Conservation (phyloP, 2,797 vertebrate species). For the Micropoecilia bifurca region DNA sequence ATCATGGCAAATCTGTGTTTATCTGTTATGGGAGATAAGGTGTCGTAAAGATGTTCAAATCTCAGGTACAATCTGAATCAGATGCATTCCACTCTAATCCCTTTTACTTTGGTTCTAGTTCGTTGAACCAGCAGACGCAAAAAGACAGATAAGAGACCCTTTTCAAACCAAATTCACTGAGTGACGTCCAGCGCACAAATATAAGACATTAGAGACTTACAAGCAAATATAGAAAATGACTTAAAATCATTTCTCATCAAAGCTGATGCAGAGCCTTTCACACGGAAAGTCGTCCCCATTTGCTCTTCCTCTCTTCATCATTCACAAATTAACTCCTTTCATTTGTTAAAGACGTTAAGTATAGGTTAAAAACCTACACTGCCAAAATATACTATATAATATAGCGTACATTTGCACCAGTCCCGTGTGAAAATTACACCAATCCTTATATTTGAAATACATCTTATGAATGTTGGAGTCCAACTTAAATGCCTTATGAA, state of each 20-base stretch:
- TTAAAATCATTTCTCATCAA: neutral
- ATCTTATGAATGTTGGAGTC: neutral
- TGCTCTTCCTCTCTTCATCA: neutral
- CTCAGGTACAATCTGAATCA: neutral
- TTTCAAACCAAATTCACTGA: neutral
- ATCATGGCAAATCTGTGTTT: neutral
- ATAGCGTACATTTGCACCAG: neutral
- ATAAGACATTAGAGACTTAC: neutral
- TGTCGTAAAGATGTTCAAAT: neutral
- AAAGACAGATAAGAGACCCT: neutral
- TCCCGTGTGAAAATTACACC: neutral
- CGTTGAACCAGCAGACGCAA: neutral
- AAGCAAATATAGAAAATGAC: neutral
- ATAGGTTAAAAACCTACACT: neutral
- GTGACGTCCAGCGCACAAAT: neutral
- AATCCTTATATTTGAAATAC: neutral
- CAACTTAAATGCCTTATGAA: neutral
- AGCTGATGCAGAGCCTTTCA: too few species aligned
- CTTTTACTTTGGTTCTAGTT: neutral
- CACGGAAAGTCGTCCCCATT: too few species aligned
- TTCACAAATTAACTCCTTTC: neutral
- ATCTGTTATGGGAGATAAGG: neutral
- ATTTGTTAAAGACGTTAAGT: too few species aligned
- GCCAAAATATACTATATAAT: neutral
- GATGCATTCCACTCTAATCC: neutral